Evolutionary conservation across 2,888 invertebrate genomes (phyloP).

Genomic region (Mesopsocus fuscifrons): DNA sequence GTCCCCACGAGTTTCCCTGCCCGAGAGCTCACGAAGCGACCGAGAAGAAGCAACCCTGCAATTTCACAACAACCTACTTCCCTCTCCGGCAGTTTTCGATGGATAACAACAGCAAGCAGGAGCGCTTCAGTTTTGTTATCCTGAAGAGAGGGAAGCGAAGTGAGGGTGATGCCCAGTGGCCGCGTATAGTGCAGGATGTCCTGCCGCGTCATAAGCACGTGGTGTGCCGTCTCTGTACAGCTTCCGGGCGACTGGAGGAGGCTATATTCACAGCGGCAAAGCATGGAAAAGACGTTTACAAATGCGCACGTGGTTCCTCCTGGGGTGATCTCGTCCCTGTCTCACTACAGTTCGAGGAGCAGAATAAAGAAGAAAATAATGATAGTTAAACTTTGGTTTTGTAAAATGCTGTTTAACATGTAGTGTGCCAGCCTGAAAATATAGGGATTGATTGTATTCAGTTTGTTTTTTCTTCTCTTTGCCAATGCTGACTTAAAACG

Average conservation of each 20-base stretch:
- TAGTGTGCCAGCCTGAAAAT: too few species aligned
- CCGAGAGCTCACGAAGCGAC: constrained; percentile 42
- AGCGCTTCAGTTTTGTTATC: constrained; percentile 61
- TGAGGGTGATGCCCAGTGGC: constrained; percentile 43
- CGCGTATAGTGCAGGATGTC: constrained; percentile 55
- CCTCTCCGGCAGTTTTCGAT: constrained; percentile 24
- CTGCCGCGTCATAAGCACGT: constrained; percentile 48
- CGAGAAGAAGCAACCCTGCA: constrained; percentile 44
- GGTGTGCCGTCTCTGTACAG: constrained; percentile 59
- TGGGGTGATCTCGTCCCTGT: constrained; percentile 6
- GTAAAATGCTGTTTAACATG: too few species aligned
- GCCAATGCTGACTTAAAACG: too few species aligned
- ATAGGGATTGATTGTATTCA: too few species aligned
- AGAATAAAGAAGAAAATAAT: background rate
- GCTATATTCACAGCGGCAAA: constrained; percentile 55
- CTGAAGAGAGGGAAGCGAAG: constrained; percentile 45
- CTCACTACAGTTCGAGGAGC: background rate
- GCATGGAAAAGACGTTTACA: constrained; percentile 36
- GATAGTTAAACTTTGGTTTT: background rate
- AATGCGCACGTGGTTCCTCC: background rate
- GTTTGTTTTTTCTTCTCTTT: too few species aligned
- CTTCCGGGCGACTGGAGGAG: constrained; percentile 51
- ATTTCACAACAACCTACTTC: constrained; percentile 44
- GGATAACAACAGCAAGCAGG: constrained; percentile 27
- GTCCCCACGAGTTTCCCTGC: constrained; percentile 64